These are phyloP conservation scores for Idaea dimidiata DNA, from an alignment of 2,888 invertebrate species.

Conservation along the genomic window DNA sequence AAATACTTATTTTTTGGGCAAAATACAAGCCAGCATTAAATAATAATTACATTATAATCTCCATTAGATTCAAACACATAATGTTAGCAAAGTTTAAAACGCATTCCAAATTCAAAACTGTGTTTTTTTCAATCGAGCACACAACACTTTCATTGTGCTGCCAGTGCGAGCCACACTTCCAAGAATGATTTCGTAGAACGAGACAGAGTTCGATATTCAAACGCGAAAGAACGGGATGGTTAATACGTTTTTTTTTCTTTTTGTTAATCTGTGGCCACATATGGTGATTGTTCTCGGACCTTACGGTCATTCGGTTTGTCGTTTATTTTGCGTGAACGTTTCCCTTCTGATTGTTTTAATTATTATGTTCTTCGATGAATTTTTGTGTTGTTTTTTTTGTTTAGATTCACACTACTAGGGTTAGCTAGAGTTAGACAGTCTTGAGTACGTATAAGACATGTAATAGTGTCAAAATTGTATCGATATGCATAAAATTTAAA, in stretches of 20 bases:
- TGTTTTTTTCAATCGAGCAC: constrained; percentile 70
- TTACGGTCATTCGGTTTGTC: constrained; percentile 67
- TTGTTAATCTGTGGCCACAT: constrained; percentile 77
- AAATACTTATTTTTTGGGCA: too few relatives aligned
- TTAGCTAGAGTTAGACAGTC: too few relatives aligned
- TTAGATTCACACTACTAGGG: too few relatives aligned
- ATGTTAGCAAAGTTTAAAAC: constrained; percentile 55
- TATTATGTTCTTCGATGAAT: constrained; percentile 59
- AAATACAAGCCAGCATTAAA: too few relatives aligned
- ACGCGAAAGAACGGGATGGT: constrained; percentile 33
- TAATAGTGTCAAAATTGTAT: too few relatives aligned
- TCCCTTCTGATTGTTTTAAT: constrained; percentile 57
- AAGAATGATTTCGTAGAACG: constrained; percentile 72
- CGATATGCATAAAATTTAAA: too few relatives aligned
- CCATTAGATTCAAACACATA: not conserved
- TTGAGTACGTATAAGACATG: too few relatives aligned
- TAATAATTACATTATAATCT: not conserved
- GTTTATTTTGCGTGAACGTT: constrained; percentile 18
- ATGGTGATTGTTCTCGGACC: constrained; percentile 79
- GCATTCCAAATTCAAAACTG: constrained; percentile 40
- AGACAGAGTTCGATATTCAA: constrained; percentile 37
- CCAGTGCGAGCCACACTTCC: constrained; percentile 63
- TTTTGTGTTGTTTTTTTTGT: constrained; percentile 35
- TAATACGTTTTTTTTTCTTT: constrained; percentile 73
- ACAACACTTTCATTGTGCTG: constrained; percentile 77